These are phyloP conservation scores for Jacana jacana DNA, from an alignment of 2,113 vertebrate species.

Conservation along the genomic window DNA sequence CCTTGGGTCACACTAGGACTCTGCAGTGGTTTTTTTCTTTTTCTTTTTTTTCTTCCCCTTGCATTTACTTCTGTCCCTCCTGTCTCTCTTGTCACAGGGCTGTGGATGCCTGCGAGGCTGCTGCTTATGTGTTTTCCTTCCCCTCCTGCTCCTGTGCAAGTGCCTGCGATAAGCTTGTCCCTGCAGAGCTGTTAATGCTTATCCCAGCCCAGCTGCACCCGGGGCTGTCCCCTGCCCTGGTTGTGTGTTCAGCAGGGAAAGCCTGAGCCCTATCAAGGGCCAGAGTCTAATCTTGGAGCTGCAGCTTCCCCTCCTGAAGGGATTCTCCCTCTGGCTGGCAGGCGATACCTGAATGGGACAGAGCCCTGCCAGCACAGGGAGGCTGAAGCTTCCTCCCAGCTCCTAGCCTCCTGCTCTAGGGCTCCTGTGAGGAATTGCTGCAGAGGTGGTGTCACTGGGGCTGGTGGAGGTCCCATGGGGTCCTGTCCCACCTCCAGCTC, in stretches of 20 bases:
- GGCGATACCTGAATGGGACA: fast-evolving
- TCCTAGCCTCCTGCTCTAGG: background rate
- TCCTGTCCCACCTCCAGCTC: background rate
- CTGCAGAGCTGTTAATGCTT: background rate
- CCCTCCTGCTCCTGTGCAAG: background rate
- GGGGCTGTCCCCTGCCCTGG: background rate
- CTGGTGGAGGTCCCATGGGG: background rate
- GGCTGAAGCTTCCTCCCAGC: background rate
- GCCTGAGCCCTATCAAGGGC: fast-evolving
- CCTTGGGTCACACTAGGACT: too few species aligned
- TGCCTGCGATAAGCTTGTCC: background rate
- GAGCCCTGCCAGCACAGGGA: background rate
- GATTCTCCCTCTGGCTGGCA: background rate
- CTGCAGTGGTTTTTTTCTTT: background rate
- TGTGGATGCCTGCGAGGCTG: background rate
- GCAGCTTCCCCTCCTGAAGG: background rate
- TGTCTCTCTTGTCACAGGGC: background rate
- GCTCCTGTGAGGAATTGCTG: background rate
- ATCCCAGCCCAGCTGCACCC: background rate
- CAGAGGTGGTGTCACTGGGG: background rate
- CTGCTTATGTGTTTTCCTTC: background rate
- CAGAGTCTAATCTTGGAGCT: background rate
- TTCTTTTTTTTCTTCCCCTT: background rate
- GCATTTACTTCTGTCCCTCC: background rate
- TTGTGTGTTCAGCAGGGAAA: background rate